Conservation (phyloP, 1,140 invertebrate species). For the Micrasema minimum region DNA sequence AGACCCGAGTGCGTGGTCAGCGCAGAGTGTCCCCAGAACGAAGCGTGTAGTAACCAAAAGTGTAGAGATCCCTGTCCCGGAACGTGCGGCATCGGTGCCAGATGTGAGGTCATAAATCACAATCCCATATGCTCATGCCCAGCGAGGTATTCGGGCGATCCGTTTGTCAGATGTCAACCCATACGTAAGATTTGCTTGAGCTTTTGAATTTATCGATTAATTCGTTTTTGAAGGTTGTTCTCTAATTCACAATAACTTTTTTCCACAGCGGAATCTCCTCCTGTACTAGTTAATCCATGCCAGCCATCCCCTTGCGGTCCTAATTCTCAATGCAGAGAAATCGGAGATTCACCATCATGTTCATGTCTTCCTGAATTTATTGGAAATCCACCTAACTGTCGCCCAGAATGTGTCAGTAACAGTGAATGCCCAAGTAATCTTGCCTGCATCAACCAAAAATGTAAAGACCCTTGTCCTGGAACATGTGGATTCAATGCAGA, state of each 20-base stretch:
- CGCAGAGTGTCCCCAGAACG: constrained; percentile 67
- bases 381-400: constrained; percentile 76
- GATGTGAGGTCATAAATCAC: constrained; percentile 73
- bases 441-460: constrained; percentile 79
- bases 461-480: constrained; percentile 77
- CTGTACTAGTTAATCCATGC: constrained; percentile 71
- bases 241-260: constrained; percentile 1
- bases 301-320: constrained; percentile 77
- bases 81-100: constrained; percentile 72
- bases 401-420: constrained; percentile 78
- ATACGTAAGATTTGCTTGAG: constrained; percentile 62
- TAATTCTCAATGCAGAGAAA: constrained; percentile 77
- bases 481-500: constrained; percentile 78
- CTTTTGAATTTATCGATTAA: constrained; percentile 48
- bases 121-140: constrained; percentile 75
- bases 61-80: constrained; percentile 73
- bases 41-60: constrained; percentile 71
- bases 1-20: constrained; percentile 71
- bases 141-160: constrained; percentile 71
- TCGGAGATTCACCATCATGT: constrained; percentile 70
- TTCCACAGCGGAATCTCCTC: constrained; percentile 67
- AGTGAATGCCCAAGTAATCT: constrained; percentile 77
- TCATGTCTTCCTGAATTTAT: constrained; percentile 74
- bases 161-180: constrained; percentile 70
- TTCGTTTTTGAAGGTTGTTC: neutral